Conservation (phyloP, 2,888 invertebrate species). For the Apotomis turbidana region DNA sequence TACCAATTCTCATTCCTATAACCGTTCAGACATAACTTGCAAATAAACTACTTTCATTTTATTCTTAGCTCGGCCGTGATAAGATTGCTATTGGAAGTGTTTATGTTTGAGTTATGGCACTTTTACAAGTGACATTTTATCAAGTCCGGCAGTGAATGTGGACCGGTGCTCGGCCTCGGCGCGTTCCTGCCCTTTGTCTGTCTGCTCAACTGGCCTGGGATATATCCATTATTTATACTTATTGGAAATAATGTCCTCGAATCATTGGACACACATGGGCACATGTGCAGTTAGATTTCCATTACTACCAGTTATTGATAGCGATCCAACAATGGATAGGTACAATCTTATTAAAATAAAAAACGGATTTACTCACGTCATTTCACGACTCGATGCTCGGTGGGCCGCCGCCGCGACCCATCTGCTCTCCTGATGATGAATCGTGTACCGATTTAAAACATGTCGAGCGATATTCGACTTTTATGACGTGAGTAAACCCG, state of each 20-base stretch:
- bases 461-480: too few species aligned
- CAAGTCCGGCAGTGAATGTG: conserved; percentile 36
- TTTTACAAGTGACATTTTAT: conserved; percentile 21
- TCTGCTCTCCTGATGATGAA: too few species aligned
- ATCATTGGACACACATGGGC: background rate
- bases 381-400: too few species aligned
- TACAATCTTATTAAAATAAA: too few species aligned
- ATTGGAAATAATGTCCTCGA: background rate
- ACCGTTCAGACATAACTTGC: background rate
- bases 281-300: too few species aligned
- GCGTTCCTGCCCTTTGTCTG: conserved; percentile 53
- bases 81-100: conserved; percentile 24
- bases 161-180: conserved; percentile 70
- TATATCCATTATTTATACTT: conserved; percentile 14
- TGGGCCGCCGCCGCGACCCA: too few species aligned
- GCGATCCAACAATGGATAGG: too few species aligned
- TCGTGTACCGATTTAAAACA: too few species aligned
- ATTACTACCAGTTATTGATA: too few species aligned
- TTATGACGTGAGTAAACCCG: too few species aligned
- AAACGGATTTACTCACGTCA: too few species aligned
- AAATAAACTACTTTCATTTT: conserved; percentile 6
- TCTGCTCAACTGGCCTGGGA: conserved; percentile 46
- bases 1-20: background rate
- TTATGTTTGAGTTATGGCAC: conserved; percentile 24
- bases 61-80: background rate